A percentile compares a stretch with the other conserved stretches of the same genome.
Evolutionary conservation across 2,888 invertebrate genomes (phyloP).

Genomic region (Crossocerus cetratus): DNA sequence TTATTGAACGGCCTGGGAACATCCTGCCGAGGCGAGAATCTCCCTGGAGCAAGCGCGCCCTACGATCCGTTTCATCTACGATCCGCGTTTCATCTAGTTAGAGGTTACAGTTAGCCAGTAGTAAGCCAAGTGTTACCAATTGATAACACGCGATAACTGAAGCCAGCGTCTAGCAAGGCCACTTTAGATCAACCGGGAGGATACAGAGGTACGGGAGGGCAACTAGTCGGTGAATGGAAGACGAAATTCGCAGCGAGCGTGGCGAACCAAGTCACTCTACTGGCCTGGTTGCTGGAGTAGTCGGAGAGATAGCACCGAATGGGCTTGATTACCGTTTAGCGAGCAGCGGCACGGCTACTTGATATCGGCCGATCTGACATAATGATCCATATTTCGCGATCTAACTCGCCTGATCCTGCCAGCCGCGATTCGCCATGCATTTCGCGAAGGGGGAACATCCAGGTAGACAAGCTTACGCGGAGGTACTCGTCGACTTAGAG

Average conservation of each 20-base stretch:
- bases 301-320: background rate
- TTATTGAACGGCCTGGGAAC: conserved; percentile 68
- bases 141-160: conserved; percentile 68
- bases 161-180: conserved; percentile 18
- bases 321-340: conserved; percentile 15
- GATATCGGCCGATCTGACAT: conserved; percentile 29
- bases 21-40: conserved; percentile 66
- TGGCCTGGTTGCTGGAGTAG: background rate
- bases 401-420: conserved; percentile 11
- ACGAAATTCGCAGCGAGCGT: background rate
- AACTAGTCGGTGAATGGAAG: background rate
- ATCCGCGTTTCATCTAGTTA: conserved; percentile 65
- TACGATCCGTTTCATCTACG: conserved; percentile 66
- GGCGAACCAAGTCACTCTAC: background rate
- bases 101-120: conserved; percentile 65
- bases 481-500: too few species aligned
- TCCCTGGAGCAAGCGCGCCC: conserved; percentile 58
- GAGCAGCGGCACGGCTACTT: conserved; percentile 14
- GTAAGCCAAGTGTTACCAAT: conserved; percentile 63
- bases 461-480: too few species aligned
- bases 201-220: background rate
- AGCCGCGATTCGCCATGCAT: conserved; percentile 11
- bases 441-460: conserved; percentile 14
- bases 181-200: background rate
- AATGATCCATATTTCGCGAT: conserved; percentile 45